A percentile compares a stretch with the other conserved stretches of the same genome.
These are phyloP conservation scores for Meloidogyne hapla DNA, from an alignment of 1,140 invertebrate genomes.

Conservation along the genomic window DNA sequence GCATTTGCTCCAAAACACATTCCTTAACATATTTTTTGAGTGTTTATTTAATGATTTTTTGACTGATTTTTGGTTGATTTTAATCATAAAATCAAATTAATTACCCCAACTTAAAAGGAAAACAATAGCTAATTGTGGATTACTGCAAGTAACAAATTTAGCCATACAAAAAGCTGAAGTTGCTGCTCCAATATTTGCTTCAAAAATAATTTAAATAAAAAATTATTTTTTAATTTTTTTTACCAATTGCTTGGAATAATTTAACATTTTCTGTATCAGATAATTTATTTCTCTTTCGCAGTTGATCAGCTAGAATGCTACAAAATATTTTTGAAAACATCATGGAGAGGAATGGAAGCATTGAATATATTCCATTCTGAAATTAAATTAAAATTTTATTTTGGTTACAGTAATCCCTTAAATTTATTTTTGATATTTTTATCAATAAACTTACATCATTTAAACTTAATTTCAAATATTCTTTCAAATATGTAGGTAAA, in stretches of 20 bases:
- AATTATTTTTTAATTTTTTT: background rate
- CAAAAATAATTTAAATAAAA: background rate
- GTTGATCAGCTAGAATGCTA: conserved; percentile 27
- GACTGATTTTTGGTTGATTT: too few species aligned
- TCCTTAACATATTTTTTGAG: conserved; percentile 17
- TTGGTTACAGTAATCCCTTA: too few species aligned
- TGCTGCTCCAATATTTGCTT: conserved; percentile 7
- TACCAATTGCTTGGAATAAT: conserved; percentile 42
- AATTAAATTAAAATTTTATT: conserved; percentile 20
- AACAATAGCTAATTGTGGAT: background rate
- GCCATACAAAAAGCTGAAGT: conserved; percentile 4
- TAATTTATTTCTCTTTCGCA: conserved; percentile 26
- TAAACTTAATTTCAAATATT: conserved; percentile 38
- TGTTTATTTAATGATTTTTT: background rate
- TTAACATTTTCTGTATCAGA: conserved; percentile 29
- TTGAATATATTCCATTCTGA: conserved; percentile 46
- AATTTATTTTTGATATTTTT: too few species aligned
- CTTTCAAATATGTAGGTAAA: conserved; percentile 42
- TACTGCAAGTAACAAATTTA: conserved; percentile 12
- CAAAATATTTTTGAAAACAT: conserved; percentile 30
- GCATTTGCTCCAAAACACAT: conserved; percentile 21
- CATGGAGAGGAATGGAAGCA: conserved; percentile 39
- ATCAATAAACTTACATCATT: conserved; percentile 12
- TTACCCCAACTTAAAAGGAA: background rate
- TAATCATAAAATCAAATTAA: background rate